These are phyloP conservation scores for Emmelina monodactyla DNA, from an alignment of 2,888 invertebrate genomes.

Conservation along the genomic window DNA sequence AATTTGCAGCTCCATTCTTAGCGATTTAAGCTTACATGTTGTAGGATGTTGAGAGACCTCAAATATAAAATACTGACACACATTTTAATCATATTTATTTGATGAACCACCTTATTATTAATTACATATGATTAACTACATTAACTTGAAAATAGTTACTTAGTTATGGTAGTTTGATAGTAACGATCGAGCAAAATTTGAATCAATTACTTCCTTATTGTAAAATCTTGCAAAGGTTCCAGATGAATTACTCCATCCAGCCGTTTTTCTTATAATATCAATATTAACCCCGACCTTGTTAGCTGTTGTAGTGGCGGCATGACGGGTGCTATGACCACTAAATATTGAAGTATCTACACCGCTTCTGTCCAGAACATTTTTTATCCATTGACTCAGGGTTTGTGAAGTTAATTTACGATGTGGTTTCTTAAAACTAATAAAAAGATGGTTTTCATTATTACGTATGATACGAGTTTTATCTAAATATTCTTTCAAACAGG, in stretches of 20 bases:
- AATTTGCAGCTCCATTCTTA: no score
- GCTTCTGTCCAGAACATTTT: background rate
- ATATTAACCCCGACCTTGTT: conserved; percentile 3
- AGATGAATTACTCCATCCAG: conserved; percentile 4
- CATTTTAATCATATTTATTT: no score
- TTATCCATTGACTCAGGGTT: conserved; percentile 3
- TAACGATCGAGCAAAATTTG: no score
- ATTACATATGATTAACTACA: no score
- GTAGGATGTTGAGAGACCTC: no score
- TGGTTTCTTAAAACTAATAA: conserved; percentile 4
- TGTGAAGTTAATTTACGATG: conserved; percentile 1
- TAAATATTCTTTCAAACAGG: background rate
- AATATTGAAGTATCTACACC: conserved; percentile 3
- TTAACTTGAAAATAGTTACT: no score
- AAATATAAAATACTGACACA: no score
- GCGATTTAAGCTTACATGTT: no score
- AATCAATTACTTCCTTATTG: no score
- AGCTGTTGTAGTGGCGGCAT: conserved; percentile 3
- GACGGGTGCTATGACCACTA: conserved; percentile 3
- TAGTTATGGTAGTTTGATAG: no score
- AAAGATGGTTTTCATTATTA: conserved; percentile 1
- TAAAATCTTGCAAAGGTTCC: conserved; percentile 1
- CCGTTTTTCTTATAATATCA: conserved; percentile 2
- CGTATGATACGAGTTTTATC: conserved; percentile 4
- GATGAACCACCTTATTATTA: no score